Conservation (phyloP, 2,797 vertebrate genomes). For the Fistularia tabacaria region DNA sequence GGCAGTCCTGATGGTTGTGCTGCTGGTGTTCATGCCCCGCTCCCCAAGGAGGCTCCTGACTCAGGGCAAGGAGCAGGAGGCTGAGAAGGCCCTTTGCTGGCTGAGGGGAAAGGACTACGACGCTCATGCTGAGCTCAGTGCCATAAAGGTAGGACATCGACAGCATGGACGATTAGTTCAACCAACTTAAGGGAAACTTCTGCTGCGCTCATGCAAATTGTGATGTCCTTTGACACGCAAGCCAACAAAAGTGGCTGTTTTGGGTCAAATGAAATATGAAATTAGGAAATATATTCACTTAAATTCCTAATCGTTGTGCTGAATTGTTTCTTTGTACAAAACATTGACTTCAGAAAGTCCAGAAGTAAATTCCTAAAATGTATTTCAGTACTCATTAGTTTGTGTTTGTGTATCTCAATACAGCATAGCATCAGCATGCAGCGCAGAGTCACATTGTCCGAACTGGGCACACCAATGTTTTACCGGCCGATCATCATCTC, state of each 20-base stretch:
- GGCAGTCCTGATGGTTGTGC: conserved; percentile 77
- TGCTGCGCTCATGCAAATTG: no score
- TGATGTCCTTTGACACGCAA: no score
- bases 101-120: conserved; percentile 78
- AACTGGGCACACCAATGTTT: conserved; percentile 76
- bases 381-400: background rate
- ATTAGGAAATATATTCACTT: no score
- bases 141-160: conserved; percentile 72
- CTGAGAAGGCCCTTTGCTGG: conserved; percentile 78
- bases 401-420: conserved; percentile 11
- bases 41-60: conserved; percentile 91
- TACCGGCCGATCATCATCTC: conserved; percentile 86
- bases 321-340: no score
- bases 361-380: background rate
- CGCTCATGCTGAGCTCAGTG: conserved; percentile 71
- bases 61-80: conserved; percentile 72
- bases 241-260: no score
- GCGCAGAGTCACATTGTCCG: conserved; percentile 66
- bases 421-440: conserved; percentile 65
- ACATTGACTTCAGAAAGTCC: no score
- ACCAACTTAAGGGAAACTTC: no score
- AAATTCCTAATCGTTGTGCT: no score
- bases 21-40: conserved; percentile 87
- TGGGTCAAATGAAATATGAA: no score
- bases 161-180: no score